Base-by-base conservation (phyloP, 1,140 invertebrate genomes). In the Battus philenor region DNA sequence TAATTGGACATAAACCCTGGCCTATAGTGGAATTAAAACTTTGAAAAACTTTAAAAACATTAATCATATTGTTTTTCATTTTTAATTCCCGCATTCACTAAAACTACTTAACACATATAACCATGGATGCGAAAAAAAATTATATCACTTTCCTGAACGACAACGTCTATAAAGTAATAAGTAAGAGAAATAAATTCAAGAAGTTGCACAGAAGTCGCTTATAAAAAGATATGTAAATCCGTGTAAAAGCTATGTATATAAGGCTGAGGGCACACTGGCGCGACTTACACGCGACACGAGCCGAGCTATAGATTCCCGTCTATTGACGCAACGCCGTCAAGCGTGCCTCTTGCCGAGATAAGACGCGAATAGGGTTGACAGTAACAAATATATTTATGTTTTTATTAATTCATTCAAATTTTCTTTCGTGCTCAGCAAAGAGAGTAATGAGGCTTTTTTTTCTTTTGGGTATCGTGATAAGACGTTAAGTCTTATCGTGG, bases 281-380 rank as follows among this genome's bases (percentile, higher is more conserved):
- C 47, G 48, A 59, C 51, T 44, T 32, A 50, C 30, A 54, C 39
- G 45, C 50, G 52, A 39, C 50, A 56, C 27, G 22, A 39, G 47
- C 36, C 43, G 31, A 52, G 39, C 53, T 54, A 63, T 57, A 54
- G 52, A 51, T 34, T 58, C 51, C 11, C 32, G 44, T 54, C 65
- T 80, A 77, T 80, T 80, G 73, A 80, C 70, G 67, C 48, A 60
- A 60, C 43, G 43, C 56, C 66, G 62, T 79, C 66, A 76, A 73
- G 72, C 70, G 70, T 67, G 55, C 49, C 59, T 68, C 59, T 57
- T 57, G 46, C 47, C 49, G 46, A 71, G 69, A 76, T 71, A 74
- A 71, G 59, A 54, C 32, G 47, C 24, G 15, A 11, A 3, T 27
- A 56, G 53, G 53, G 53, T 31, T 51, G 53, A 15, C 32, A 38